Evolutionary conservation across 2,113 vertebrate genomes (phyloP).

Genomic region (human): GRCh38 chr6:2255001-2255500

Average conservation of each 20-base stretch:
- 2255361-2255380: background rate
- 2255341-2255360: background rate
- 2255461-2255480: background rate
- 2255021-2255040: background rate
- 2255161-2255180: background rate
- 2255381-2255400: background rate
- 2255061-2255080: background rate
- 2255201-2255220: background rate
- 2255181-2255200: background rate
- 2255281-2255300: background rate
- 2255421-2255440: background rate
- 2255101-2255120: background rate
- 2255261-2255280: background rate
- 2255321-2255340: background rate
- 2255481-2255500: background rate
- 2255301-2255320: background rate
- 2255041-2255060: background rate
- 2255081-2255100: background rate
- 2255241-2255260: background rate
- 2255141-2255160: background rate
- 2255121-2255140: background rate
- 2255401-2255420: background rate
- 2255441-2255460: background rate
- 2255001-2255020: background rate
- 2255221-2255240: background rate